Conservation (phyloP, 2,113 vertebrate species). For the Hemibagrus wyckioides region DNA sequence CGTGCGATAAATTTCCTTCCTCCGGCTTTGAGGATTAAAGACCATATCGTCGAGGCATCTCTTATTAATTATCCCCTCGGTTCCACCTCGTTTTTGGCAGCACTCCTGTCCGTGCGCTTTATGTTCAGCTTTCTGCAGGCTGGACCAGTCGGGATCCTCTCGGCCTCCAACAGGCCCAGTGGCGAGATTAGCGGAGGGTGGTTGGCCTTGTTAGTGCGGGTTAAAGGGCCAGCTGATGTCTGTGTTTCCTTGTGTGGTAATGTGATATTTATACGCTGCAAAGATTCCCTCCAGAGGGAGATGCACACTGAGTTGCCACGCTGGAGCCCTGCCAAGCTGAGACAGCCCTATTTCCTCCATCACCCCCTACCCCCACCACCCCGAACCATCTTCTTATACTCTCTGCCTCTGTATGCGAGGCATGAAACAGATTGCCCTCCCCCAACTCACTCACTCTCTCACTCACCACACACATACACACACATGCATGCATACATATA, state of each 20-base stretch:
- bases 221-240: constrained; percentile 68
- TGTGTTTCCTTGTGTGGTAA: constrained; percentile 77
- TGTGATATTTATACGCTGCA: constrained; percentile 80
- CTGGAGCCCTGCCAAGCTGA: constrained; percentile 71
- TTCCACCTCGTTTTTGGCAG: not conserved
- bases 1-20: not conserved
- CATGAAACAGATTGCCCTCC: constrained; percentile 13
- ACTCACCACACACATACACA: not conserved
- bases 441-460: not conserved
- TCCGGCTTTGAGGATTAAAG: not conserved
- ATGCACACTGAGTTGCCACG: constrained; percentile 58
- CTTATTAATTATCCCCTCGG: not conserved
- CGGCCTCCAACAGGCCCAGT: constrained; percentile 23
- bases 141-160: not conserved
- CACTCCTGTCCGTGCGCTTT: not conserved
- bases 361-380: constrained; percentile 32
- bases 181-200: constrained; percentile 64
- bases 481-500: constrained; percentile 34
- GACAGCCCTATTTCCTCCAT: constrained; percentile 53
- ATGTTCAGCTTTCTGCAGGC: constrained; percentile 23
- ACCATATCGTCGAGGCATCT: not conserved
- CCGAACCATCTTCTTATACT: constrained; percentile 48
- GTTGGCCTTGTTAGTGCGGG: constrained; percentile 69
- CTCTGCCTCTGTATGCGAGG: constrained; percentile 27
- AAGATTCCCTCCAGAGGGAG: constrained; percentile 69